Base-by-base conservation (phyloP, 2,113 vertebrate genomes). In the Mugil cephalus region DNA sequence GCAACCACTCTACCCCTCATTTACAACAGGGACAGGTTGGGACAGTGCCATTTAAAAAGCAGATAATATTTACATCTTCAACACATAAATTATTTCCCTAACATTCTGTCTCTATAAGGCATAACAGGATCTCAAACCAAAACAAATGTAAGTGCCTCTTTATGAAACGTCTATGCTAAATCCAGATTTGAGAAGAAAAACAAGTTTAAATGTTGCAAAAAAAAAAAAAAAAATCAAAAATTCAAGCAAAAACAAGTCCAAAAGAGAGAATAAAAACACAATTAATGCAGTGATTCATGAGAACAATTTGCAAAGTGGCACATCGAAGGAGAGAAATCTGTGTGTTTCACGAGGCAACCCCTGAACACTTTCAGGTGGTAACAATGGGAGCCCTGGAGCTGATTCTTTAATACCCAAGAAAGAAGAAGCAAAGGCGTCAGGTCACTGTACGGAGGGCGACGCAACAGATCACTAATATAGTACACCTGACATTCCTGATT, bases 21-120 rank as follows among this genome's bases (percentile, higher is more conserved):
- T 64, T 78, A 72, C 74, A n/a, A 83, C 82, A 79, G 73, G 53
- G 60, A 74, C 64, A 78, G 39, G 54, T 56, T 47, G 15, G 53
- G 61, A 90, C 87, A 86, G 80, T 81, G 85, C 72, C 54, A 69
- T 61, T 87, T 39, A 36, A 79, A 76, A 88, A 51, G 80, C 40
- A 63, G 53, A 88, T 74, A 82, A 80, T 91, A 91, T 92, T 91
- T 93, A 93, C 91, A 93, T 89, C 84, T 84, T 91, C 62, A 79
- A 87, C 83, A 87, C 85, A 93, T 91, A 91, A 92, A 91, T 92
- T 88, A 91, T 77, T 87, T 82, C 86, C 86, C 85, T 82, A 87
- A 83, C 81, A 85, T 86, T 84, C 69, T 80, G 76, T 77, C 62
- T 77, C 73, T 87, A 78, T 91, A 88, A 92, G 84, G 90, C 88